These are phyloP conservation scores for Nomada flava DNA, from an alignment of 2,888 invertebrate species.

Conservation along the genomic window DNA sequence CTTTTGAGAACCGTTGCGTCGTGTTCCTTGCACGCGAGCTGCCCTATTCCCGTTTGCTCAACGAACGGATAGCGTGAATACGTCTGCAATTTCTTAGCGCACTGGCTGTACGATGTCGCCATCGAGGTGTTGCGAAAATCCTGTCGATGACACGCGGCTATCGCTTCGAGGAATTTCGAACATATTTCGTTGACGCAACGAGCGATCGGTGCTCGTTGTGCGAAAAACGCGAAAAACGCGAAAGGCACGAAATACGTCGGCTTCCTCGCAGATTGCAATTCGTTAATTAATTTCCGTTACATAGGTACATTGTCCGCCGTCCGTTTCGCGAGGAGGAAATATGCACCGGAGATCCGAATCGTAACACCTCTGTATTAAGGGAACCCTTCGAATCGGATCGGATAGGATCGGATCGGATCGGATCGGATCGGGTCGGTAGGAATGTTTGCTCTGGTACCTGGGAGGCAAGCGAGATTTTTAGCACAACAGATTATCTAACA, in stretches of 20 bases:
- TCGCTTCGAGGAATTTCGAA: constrained; percentile 32
- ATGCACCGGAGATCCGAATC: constrained; percentile 1
- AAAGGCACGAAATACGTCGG: constrained; percentile 8
- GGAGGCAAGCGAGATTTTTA: constrained; percentile 73
- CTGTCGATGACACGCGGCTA: constrained; percentile 11
- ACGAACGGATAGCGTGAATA: constrained; percentile 66
- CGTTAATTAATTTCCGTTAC: background rate
- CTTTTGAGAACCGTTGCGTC: constrained; percentile 20
- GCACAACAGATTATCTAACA: constrained; percentile 80
- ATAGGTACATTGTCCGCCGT: background rate
- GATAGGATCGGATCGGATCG: constrained; percentile 26
- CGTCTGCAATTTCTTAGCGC: constrained; percentile 73
- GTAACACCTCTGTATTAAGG: background rate
- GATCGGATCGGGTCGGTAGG: background rate
- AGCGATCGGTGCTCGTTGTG: constrained; percentile 11
- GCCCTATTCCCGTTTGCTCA: constrained; percentile 50
- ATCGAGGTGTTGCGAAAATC: constrained; percentile 56
- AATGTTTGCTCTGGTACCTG: background rate
- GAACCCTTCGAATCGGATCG: background rate
- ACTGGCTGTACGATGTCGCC: constrained; percentile 42
- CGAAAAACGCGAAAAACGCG: constrained; percentile 11
- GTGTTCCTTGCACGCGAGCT: constrained; percentile 19
- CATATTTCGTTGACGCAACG: constrained; percentile 31
- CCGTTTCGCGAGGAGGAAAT: background rate
- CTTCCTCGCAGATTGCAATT: background rate